Evolutionary conservation across 2,888 invertebrate genomes (phyloP).

Genomic region (Tinea pellionella): DNA sequence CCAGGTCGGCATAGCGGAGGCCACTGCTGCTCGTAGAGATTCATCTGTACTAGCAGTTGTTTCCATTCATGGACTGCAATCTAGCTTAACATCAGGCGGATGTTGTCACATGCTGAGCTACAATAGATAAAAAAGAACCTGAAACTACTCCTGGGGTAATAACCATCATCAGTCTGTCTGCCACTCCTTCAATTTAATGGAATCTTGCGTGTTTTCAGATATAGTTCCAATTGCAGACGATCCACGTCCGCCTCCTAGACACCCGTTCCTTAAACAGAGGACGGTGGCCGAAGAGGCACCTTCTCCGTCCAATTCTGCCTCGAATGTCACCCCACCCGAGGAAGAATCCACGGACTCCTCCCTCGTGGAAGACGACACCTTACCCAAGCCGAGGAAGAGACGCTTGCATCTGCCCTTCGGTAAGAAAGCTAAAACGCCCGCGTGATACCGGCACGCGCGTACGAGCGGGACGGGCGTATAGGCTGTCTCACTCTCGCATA

Average conservation of each 20-base stretch:
- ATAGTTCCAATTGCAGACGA: slow-evolving; percentile 28
- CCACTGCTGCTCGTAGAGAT: no score
- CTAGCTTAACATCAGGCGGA: not conserved
- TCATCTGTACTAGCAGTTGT: no score
- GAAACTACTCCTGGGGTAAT: no score
- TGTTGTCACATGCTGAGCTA: not conserved
- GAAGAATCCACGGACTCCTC: slow-evolving; percentile 82
- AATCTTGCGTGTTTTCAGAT: no score
- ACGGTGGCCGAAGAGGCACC: slow-evolving; percentile 27
- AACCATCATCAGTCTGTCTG: no score
- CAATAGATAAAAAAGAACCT: no score
- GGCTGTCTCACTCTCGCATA: no score
- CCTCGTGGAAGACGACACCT: slow-evolving; percentile 71
- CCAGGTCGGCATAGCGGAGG: no score
- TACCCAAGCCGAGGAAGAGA: slow-evolving; percentile 66
- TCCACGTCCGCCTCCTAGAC: slow-evolving; percentile 33
- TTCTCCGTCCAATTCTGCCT: not conserved
- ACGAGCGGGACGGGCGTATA: no score
- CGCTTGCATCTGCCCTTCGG: slow-evolving; percentile 74
- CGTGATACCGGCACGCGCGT: slow-evolving; percentile 35
- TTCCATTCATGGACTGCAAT: no score
- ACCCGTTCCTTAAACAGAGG: slow-evolving; percentile 26
- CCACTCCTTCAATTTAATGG: no score
- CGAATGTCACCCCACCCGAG: slow-evolving; percentile 58
- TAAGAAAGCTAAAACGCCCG: slow-evolving; percentile 68